Evolutionary conservation across 2,797 vertebrate species (phyloP).

Genomic region (Acrocephalus scirpaceus): DNA sequence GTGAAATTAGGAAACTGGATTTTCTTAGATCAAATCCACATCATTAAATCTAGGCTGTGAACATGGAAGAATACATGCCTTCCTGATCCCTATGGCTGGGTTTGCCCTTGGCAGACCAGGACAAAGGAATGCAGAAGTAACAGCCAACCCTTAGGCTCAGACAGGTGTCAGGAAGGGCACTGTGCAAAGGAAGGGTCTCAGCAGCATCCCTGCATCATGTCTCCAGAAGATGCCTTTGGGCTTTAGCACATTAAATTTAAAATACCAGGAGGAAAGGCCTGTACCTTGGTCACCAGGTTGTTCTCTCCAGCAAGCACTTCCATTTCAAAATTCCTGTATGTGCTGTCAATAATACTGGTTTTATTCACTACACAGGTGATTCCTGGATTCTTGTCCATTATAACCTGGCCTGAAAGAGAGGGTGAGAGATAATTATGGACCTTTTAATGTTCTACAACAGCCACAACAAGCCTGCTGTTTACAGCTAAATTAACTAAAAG

Average conservation of each 20-base stretch:
- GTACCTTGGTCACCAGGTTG: slow-evolving; percentile 90
- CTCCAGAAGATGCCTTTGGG: neutral
- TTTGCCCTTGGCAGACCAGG: neutral
- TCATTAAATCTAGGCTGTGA: neutral
- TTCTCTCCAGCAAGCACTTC: slow-evolving; percentile 92
- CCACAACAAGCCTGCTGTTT: neutral
- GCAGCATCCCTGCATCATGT: neutral
- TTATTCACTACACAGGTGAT: slow-evolving; percentile 95
- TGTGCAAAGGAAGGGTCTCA: neutral
- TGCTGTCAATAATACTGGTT: slow-evolving; percentile 88
- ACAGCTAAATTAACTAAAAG: neutral
- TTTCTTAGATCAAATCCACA: neutral
- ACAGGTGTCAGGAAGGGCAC: neutral
- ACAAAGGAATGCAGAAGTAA: neutral
- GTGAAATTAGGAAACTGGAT: neutral
- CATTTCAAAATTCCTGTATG: slow-evolving; percentile 95
- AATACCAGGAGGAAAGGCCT: neutral
- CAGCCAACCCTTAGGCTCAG: neutral
- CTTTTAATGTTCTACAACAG: neutral
- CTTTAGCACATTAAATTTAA: neutral
- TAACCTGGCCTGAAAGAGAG: slow-evolving; percentile 85
- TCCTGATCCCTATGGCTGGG: neutral
- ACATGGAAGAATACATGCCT: neutral
- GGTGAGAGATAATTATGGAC: neutral
- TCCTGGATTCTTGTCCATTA: slow-evolving; percentile 96